These are phyloP conservation scores for Condylostylus longicornis DNA, from an alignment of 1,140 invertebrate genomes.

Conservation along the genomic window DNA sequence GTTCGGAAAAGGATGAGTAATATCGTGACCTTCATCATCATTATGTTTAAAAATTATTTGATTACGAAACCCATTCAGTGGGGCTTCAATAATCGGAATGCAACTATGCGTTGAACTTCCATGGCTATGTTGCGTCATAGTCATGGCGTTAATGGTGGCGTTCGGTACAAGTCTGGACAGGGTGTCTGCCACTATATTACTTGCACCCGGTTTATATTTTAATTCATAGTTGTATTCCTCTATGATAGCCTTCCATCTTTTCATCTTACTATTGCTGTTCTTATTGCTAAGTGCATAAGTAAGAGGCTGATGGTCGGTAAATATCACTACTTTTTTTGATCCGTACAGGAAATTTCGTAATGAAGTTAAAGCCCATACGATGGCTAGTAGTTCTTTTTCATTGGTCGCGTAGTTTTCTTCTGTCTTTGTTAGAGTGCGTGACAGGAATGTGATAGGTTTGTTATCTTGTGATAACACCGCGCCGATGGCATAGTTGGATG, in stretches of 20 bases:
- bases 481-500: conserved; percentile 15
- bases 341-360: conserved; percentile 19
- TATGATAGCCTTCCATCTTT: conserved; percentile 21
- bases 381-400: conserved; percentile 17
- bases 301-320: conserved; percentile 27
- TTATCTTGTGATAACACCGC: conserved; percentile 22
- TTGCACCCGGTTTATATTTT: conserved; percentile 11
- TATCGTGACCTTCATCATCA: neutral
- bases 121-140: neutral
- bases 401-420: conserved; percentile 15
- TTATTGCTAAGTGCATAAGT: conserved; percentile 27
- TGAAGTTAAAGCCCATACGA: conserved; percentile 25
- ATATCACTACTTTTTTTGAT: conserved; percentile 10
- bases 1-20: conserved; percentile 2
- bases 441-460: conserved; percentile 7
- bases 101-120: conserved; percentile 1
- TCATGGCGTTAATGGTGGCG: conserved; percentile 5
- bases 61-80: conserved; percentile 7
- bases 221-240: conserved; percentile 26
- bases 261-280: conserved; percentile 20
- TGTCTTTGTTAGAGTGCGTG: conserved; percentile 24
- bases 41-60: conserved; percentile 4
- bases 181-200: conserved; percentile 10
- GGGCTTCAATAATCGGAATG: conserved; percentile 1
- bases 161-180: conserved; percentile 3